Percentiles rank a stretch among this genome's conserved stretches.
These are phyloP conservation scores for Plusia festucae DNA, from an alignment of 2,888 invertebrate genomes.

Conservation along the genomic window DNA sequence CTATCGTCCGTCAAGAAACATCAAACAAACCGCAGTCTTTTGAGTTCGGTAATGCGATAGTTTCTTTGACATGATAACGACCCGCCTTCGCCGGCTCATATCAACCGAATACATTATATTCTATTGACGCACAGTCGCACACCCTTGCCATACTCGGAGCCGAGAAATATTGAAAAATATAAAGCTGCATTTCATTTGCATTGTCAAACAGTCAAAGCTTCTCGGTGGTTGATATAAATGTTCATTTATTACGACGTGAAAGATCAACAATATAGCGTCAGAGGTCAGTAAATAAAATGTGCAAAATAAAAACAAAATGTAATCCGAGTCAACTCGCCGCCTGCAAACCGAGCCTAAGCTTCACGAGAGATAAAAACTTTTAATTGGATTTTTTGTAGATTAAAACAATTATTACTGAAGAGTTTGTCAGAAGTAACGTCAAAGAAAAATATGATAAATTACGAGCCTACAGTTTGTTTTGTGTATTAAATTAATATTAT, in stretches of 20 bases:
- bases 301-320: slow-evolving; percentile 62
- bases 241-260: slow-evolving; percentile 49
- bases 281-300: slow-evolving; percentile 63
- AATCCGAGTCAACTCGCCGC: slow-evolving; percentile 63
- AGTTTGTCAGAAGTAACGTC: slow-evolving; percentile 71
- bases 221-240: slow-evolving; percentile 22
- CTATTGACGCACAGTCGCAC: slow-evolving; percentile 67
- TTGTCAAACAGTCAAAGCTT: slow-evolving; percentile 13
- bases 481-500: slow-evolving; percentile 13
- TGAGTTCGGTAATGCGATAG: slow-evolving; percentile 86
- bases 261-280: slow-evolving; percentile 49
- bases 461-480: slow-evolving; percentile 34
- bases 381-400: slow-evolving; percentile 83
- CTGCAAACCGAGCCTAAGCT: slow-evolving; percentile 76
- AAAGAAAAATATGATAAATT: slow-evolving; percentile 67
- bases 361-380: slow-evolving; percentile 81
- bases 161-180: slow-evolving; percentile 75
- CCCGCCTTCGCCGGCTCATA: slow-evolving; percentile 74
- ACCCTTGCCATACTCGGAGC: slow-evolving; percentile 58
- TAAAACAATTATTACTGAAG: slow-evolving; percentile 80
- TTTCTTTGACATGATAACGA: slow-evolving; percentile 89
- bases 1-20: slow-evolving; percentile 71
- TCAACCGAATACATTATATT: slow-evolving; percentile 83
- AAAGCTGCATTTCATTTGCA: slow-evolving; percentile 28
- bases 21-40: slow-evolving; percentile 85